Evolutionary conservation across 2,113 vertebrate genomes (phyloP).

Genomic region (Spea bombifrons): DNA sequence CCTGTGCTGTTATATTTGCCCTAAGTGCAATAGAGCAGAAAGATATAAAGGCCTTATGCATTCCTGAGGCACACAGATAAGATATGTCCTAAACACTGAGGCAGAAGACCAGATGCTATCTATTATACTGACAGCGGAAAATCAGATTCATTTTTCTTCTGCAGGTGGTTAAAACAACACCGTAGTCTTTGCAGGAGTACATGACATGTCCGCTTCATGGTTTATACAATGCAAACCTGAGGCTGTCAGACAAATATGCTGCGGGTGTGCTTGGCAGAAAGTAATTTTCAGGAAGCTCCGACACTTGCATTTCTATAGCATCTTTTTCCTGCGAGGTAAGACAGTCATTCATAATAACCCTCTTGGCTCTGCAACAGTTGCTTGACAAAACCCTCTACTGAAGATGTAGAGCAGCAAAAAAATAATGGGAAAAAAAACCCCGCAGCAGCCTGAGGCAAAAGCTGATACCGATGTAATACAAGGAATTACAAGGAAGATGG

Average conservation of each 20-base stretch:
- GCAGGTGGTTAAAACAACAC: slow-evolving; percentile 20
- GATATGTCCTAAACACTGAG: neutral
- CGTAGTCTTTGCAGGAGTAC: neutral
- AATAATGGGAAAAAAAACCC: slow-evolving; percentile 43
- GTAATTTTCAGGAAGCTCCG: slow-evolving; percentile 51
- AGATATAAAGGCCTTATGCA: neutral
- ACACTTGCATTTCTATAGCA: slow-evolving; percentile 49
- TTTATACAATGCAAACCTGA: slow-evolving; percentile 44
- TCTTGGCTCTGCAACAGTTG: slow-evolving; percentile 68
- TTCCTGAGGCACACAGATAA: neutral
- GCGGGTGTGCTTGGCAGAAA: slow-evolving; percentile 48
- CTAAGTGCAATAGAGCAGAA: neutral
- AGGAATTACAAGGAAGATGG: slow-evolving; percentile 71
- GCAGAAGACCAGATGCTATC: neutral
- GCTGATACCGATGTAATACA: slow-evolving; percentile 87
- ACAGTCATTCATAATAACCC: slow-evolving; percentile 63
- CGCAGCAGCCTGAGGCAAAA: slow-evolving; percentile 77
- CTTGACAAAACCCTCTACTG: slow-evolving; percentile 63
- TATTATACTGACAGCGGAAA: neutral
- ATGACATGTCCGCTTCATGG: slow-evolving; percentile 13
- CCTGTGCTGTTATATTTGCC: neutral
- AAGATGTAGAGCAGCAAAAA: slow-evolving; percentile 60
- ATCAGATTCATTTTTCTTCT: neutral
- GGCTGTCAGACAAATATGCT: slow-evolving; percentile 44
- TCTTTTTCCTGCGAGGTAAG: slow-evolving; percentile 8